Base-by-base conservation (phyloP, 2,888 invertebrate species). In the Coleophora flavipennella region DNA sequence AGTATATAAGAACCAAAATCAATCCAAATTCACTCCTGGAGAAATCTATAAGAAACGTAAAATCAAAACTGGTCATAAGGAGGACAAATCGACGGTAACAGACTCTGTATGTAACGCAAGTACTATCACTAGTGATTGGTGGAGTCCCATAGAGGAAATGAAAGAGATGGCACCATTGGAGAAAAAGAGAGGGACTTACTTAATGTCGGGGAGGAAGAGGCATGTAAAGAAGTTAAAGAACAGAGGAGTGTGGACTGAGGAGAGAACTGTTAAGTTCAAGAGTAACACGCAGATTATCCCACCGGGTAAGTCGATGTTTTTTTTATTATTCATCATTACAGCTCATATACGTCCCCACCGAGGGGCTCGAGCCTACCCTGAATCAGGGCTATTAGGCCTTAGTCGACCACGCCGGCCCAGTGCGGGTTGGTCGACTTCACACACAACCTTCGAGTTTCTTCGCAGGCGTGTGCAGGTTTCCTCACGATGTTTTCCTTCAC, bases 111-210 rank as follows among this genome's bases (percentile, higher is more conserved):
- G 62, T 28, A 62, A 76, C 32, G 63, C 59, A 0, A 69, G 70
- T 29, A 76, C 73, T 0, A 32, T 51, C 0, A 76, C 71, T 0
- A 46, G 56, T 10, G 76, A 75, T 40, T 79, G 77, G 76, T 78
- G 77, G 73, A 75, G 70, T 46, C 75, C 77, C 0, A 49, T 73
- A 2, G 13, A 64, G 1, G 74, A 78, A 27, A 68, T 50, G 43
- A 73, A 61, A 48, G 41, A 48, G 9, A 48, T 44, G 3, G 39
- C 52, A 33, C n/a, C 38, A 6, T 8, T 50, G 3, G 41, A 48
- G 31, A 49, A 45, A 33, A 49, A 51, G 27, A 41, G 42, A 43
- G 41, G 43, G 39, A 33, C 25, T 29, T 33, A 42, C 4, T 29
- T 42, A 26, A 45, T 40, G 33, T 42, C 39, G 13, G 39, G 42